A percentile compares a stretch with the other conserved stretches of the same genome.
Evolutionary conservation across 1,140 invertebrate genomes (phyloP).

Genomic region (Drosophila bipectinata): DNA sequence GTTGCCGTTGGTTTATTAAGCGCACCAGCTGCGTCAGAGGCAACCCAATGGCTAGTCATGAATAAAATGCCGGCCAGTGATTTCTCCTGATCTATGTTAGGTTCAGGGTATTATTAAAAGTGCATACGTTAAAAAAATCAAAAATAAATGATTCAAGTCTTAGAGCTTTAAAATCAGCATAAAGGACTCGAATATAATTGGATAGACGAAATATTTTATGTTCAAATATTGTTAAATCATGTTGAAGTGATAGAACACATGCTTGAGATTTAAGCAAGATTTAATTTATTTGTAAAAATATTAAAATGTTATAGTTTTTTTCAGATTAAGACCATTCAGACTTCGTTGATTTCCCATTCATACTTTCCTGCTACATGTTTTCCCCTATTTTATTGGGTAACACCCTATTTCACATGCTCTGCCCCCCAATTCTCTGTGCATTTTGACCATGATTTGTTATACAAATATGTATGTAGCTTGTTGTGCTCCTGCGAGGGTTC

Average conservation of each 20-base stretch:
- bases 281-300: no score
- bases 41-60: slow-evolving; percentile 73
- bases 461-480: slow-evolving; percentile 27
- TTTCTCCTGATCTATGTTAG: slow-evolving; percentile 42
- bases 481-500: slow-evolving; percentile 20
- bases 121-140: neutral
- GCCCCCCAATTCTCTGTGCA: slow-evolving; percentile 44
- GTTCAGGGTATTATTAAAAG: neutral
- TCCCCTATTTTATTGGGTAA: slow-evolving; percentile 53
- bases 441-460: slow-evolving; percentile 76
- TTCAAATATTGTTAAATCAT: no score
- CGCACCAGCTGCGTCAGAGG: slow-evolving; percentile 70
- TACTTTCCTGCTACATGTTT: neutral
- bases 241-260: no score
- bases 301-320: neutral
- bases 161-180: no score
- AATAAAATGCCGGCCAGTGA: slow-evolving; percentile 74
- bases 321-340: slow-evolving; percentile 23
- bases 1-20: slow-evolving; percentile 60
- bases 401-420: slow-evolving; percentile 52
- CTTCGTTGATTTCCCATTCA: slow-evolving; percentile 16
- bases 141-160: no score
- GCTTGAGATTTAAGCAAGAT: no score
- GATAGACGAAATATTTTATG: no score
- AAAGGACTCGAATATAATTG: no score